A percentile compares a stretch with the other conserved stretches of the same genome.
These are phyloP conservation scores for Lepidurus apus DNA, from an alignment of 1,140 invertebrate genomes.

Conservation along the genomic window DNA sequence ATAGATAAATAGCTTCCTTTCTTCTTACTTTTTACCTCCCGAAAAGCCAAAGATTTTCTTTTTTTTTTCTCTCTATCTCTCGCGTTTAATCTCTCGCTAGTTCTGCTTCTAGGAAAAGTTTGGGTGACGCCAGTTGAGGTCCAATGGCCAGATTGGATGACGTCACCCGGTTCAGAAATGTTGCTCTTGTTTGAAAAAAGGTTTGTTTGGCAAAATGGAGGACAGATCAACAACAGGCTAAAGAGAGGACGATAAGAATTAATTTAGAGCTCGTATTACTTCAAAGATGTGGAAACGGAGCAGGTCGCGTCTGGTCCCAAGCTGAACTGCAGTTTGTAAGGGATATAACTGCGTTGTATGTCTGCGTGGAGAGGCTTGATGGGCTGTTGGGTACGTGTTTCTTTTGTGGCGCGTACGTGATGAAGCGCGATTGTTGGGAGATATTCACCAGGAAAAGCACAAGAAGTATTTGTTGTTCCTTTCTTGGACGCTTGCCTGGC, in stretches of 20 bases:
- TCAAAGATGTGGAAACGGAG: neutral
- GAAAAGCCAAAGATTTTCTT: neutral
- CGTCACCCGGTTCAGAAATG: neutral
- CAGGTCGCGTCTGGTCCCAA: too few relatives aligned
- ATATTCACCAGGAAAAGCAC: too few relatives aligned
- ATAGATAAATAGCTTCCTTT: neutral
- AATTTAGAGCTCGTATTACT: too few relatives aligned
- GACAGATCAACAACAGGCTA: neutral
- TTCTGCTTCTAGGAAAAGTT: slow-evolving; percentile 1
- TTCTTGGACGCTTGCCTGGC: neutral
- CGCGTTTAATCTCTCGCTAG: neutral
- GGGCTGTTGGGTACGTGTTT: slow-evolving; percentile 10
- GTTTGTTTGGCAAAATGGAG: neutral
- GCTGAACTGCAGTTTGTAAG: neutral
- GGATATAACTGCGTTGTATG: neutral
- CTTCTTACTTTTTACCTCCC: neutral
- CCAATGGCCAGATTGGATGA: neutral
- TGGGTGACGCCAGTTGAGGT: slow-evolving; percentile 17
- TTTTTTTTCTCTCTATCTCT: neutral
- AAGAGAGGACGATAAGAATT: too few relatives aligned
- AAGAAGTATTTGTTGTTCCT: neutral
- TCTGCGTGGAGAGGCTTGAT: neutral
- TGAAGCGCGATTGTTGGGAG: neutral
- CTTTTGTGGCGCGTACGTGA: neutral
- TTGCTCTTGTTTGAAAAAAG: neutral